These are phyloP conservation scores for Temnothorax unifasciatus DNA, from an alignment of 2,888 invertebrate genomes.

Conservation along the genomic window DNA sequence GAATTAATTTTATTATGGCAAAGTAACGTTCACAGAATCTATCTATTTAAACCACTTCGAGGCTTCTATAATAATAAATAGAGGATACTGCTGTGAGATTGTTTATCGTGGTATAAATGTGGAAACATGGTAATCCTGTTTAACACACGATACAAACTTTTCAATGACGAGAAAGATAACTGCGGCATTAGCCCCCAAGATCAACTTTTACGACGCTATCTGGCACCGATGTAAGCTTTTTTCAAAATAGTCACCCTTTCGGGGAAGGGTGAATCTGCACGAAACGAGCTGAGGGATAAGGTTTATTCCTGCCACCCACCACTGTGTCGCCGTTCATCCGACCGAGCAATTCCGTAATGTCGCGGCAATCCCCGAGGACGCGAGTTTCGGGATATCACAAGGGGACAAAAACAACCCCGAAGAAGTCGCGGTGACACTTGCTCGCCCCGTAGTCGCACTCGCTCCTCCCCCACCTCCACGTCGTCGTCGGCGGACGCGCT, in stretches of 20 bases:
- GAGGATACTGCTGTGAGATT: not conserved
- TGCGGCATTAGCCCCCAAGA: not conserved
- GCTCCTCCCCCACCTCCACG: slow-evolving; percentile 49
- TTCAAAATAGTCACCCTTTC: not conserved
- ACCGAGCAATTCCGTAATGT: slow-evolving; percentile 28
- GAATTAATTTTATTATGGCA: not conserved
- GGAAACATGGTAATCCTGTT: not conserved
- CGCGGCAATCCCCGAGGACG: slow-evolving; percentile 23
- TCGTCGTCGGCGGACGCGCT: slow-evolving; percentile 55
- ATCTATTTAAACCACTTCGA: not conserved
- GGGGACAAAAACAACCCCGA: slow-evolving; percentile 60
- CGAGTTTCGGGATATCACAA: slow-evolving; percentile 30
- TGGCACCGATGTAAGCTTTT: slow-evolving; percentile 33
- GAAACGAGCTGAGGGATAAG: slow-evolving; percentile 60
- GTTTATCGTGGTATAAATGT: not conserved
- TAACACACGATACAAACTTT: not conserved
- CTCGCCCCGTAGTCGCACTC: slow-evolving; percentile 54
- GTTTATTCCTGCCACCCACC: slow-evolving; percentile 61
- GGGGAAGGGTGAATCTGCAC: slow-evolving; percentile 1
- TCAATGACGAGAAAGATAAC: slow-evolving; percentile 43
- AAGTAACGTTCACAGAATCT: not conserved
- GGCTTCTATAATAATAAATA: not conserved
- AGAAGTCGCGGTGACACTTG: slow-evolving; percentile 58
- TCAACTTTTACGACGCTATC: slow-evolving; percentile 35
- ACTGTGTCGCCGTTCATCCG: slow-evolving; percentile 27